Conservation (phyloP, 1,140 invertebrate species). For the Frieseomelitta varia region DNA sequence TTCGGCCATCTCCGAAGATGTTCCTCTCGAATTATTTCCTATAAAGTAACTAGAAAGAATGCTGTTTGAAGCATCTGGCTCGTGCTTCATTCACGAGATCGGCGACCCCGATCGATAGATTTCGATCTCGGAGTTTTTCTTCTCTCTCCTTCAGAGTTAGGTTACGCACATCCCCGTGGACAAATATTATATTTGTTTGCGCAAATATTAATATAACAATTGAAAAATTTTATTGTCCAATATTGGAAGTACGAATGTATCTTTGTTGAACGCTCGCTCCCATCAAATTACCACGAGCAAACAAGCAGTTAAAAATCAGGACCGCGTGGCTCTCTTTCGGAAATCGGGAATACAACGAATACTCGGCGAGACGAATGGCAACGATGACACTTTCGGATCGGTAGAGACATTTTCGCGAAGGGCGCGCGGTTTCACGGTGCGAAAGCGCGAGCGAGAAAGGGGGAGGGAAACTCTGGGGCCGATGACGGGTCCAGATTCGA, state of each 20-base stretch:
- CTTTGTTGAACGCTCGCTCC: no score
- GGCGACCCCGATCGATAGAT: constrained; percentile 22
- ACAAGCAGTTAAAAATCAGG: no score
- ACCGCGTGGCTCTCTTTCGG: background rate
- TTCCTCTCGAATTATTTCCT: background rate
- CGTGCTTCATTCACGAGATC: constrained; percentile 2
- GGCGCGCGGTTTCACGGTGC: background rate
- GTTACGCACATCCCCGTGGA: no score
- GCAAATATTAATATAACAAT: no score
- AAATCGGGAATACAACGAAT: background rate
- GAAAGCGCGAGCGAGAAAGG: background rate
- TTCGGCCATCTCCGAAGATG: background rate
- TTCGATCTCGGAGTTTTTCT: constrained; percentile 4
- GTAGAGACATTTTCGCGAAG: constrained; percentile 3
- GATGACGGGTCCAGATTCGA: background rate
- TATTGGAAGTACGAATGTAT: no score
- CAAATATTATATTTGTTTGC: no score
- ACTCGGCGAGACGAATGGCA: background rate
- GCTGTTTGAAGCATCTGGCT: background rate
- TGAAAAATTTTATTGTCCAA: no score
- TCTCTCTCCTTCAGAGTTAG: background rate
- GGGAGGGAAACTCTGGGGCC: no score
- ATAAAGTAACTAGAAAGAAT: background rate
- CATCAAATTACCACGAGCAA: background rate
- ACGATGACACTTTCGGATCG: background rate